Percentiles rank a stretch among this genome's conserved stretches.
Evolutionary conservation across 2,797 vertebrate species (phyloP).

Genomic region (Hapalemur alaotrensis): DNA sequence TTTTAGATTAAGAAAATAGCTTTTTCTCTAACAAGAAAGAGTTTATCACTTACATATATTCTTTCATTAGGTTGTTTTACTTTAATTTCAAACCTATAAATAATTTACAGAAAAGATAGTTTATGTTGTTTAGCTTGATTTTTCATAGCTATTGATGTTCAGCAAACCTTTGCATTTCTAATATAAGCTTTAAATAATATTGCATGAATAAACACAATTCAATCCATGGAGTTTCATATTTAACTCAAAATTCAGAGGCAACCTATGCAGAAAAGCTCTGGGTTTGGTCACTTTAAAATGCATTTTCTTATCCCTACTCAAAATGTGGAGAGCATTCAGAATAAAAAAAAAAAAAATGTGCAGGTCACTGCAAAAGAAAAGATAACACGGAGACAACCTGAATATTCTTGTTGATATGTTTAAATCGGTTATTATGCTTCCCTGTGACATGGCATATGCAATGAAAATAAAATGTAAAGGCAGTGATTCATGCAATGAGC

Average conservation of each 20-base stretch:
- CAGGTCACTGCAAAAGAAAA: conserved; percentile 37
- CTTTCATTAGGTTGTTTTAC: conserved; percentile 30
- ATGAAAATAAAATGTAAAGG: background rate
- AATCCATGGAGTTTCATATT: background rate
- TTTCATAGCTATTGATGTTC: conserved; percentile 27
- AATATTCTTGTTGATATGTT: background rate
- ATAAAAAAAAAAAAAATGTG: background rate
- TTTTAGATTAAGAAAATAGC: conserved; percentile 12
- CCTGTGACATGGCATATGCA: background rate
- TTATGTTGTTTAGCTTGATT: conserved; percentile 23
- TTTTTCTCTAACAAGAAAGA: background rate
- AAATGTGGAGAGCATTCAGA: conserved; percentile 13
- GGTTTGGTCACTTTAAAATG: background rate
- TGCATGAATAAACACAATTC: conserved; percentile 37
- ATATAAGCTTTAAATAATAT: conserved; percentile 27
- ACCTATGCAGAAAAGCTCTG: background rate
- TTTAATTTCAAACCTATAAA: conserved; percentile 14
- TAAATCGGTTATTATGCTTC: conserved; percentile 33
- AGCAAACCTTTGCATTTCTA: conserved; percentile 38
- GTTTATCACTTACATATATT: background rate
- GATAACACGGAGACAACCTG: background rate
- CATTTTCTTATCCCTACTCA: background rate
- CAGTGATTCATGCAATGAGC: background rate
- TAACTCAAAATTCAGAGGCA: conserved; percentile 39
- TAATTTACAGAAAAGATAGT: conserved; percentile 42